Evolutionary conservation across 2,888 invertebrate genomes (phyloP), one percentile per base, ranked within the genome.

Genomic region (Mantis religiosa): DNA sequence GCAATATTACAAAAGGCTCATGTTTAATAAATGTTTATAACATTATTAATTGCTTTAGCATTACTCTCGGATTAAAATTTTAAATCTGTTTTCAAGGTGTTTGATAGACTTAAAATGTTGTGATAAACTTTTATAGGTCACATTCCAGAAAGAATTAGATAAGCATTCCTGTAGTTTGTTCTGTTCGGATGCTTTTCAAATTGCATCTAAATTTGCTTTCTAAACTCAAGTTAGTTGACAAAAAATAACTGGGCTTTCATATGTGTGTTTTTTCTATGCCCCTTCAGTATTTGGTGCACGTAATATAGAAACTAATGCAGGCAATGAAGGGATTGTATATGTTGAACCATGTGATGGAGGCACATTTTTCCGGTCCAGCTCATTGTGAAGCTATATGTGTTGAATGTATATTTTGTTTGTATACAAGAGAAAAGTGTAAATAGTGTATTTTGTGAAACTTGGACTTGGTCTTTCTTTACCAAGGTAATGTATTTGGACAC

Each of bases 391-490:
- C 54, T 71, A 71, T 71, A 71, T 71, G 54, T 71, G 54, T 71
- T 71, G 54, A 71, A 71, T 87, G 87, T 87, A 87, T 82, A 87
- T 87, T 87, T 82, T 87, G 30, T 87, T 71, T 71, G 54, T 71
- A 71, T 71, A 71, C 54, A 71, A 71, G 87, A 87, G 87, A 34
- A 71, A 71, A 71, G 54, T 87, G 87, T 87, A 87, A 87, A 87
- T 87, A 87, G 81, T 82, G 87, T 87, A 87, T 87, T 87, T 87
- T 87, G 87, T 87, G 87, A 71, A 85, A 85, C 54, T 71, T 71
- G 54, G 54, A 71, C 54, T 71, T 71, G 54, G 54, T 71, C 41
- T 71, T 20, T 20, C 20, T 71, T 71, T 71, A 25, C 54, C 54
- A 71, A 71, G 54, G 54, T 71, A 71, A 71, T 25, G 54, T 71